Conservation (phyloP, 2,113 vertebrate genomes). For the Paramormyrops kingsleyae region DNA sequence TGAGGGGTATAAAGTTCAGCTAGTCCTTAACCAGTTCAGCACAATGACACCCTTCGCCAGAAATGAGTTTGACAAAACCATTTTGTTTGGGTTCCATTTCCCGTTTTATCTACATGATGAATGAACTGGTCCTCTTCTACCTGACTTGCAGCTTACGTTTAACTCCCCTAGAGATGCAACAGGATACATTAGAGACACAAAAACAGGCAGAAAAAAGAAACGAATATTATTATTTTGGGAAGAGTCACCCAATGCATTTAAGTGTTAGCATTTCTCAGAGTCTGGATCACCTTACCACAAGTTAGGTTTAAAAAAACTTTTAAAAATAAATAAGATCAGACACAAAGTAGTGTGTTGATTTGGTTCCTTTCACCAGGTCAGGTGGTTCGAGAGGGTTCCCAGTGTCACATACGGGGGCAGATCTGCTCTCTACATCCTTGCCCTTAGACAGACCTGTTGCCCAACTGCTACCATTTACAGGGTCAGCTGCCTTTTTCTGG, state of each 20-base stretch:
- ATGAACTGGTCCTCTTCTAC: neutral
- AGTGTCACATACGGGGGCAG: neutral
- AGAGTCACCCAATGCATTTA: neutral
- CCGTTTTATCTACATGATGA: neutral
- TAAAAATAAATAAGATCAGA: neutral
- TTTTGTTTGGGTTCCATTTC: neutral
- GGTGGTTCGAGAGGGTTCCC: neutral
- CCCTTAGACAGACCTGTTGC: no score
- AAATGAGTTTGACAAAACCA: neutral
- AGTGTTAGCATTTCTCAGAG: neutral
- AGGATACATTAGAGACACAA: neutral
- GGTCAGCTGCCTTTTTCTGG: neutral
- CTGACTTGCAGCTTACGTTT: neutral
- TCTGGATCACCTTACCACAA: neutral
- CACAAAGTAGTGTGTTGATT: constrained; percentile 3
- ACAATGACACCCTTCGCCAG: neutral
- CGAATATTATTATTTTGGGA: neutral
- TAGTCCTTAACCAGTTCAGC: neutral
- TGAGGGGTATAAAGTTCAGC: neutral
- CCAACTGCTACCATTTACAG: neutral
- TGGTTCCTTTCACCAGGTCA: constrained; percentile 3
- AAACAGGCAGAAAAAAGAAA: neutral
- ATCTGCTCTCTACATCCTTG: neutral
- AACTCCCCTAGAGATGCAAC: neutral
- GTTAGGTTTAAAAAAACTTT: neutral